Evolutionary conservation across 2,888 invertebrate species (phyloP), one percentile per base, ranked within the genome.

Genomic region (Plutella xylostella): DNA sequence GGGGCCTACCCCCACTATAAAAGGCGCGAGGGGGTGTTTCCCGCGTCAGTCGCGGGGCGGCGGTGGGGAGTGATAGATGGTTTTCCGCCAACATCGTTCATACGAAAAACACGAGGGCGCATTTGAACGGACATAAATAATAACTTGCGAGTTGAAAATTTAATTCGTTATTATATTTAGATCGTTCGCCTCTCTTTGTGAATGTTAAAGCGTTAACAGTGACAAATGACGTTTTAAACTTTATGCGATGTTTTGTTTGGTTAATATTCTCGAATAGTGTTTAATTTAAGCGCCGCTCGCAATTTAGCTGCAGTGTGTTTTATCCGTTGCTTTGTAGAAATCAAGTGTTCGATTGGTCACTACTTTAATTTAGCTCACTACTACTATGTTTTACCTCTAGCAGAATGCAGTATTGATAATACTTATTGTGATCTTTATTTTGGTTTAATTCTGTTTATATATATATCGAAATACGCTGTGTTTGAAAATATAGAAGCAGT

Each of bases 21-120:
- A 9, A 21, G 20, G 11, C 25, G n/a, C 4, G 9, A 21, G 21
- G 39, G 72, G 77, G 73, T 65, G 71, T 71, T 60, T 57, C 64
- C 50, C 52, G 52, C 61, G 71, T 62, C 77, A 80, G 77, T 79
- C 62, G 59, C 42, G 47, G 51, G 30, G 52, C 55, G 48, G 66
- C 72, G 63, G 79, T 74, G 78, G 79, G 79, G 79, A 73, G 64
- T 74, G 82, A 82, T 68, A 65, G 78, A 82, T 80, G 78, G 68
- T 56, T 56, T 61, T 65, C 58, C 56, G 60, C 57, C 51, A 57
- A 56, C 71, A 72, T 74, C 68, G 70, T 63, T 75, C 78, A 74
- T 75, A 73, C 65, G 57, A 28, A 56, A 63, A 65, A 77, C 78
- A 76, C 68, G 74, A 72, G 72, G 70, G 68, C 69, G 68, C 68